Evolutionary conservation across 2,113 vertebrate genomes (phyloP).

Genomic region (Laticauda colubrina): DNA sequence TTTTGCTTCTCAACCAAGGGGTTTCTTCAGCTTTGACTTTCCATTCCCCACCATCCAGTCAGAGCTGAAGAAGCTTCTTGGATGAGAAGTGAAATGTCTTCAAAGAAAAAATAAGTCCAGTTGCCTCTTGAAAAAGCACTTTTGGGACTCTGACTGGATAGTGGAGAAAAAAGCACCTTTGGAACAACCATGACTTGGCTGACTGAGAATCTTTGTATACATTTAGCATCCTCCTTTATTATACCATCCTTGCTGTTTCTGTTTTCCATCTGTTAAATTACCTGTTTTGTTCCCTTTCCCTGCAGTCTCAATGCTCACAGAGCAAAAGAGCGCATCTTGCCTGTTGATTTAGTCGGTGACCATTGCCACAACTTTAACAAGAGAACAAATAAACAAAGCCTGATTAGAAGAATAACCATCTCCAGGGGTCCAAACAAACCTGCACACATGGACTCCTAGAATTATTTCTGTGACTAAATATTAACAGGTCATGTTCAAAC

Average conservation of each 20-base stretch:
- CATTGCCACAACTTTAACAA: background rate
- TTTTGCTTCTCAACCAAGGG: too few species aligned
- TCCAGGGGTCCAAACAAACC: background rate
- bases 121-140: too few species aligned
- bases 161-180: too few species aligned
- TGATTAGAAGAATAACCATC: constrained; percentile 13
- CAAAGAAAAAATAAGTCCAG: too few species aligned
- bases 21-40: too few species aligned
- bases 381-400: constrained; percentile 11
- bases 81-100: too few species aligned
- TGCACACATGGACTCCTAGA: constrained; percentile 5
- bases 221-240: background rate
- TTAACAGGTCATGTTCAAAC: constrained; percentile 11
- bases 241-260: background rate
- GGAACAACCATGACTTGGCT: too few species aligned
- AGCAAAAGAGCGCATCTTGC: constrained; percentile 1
- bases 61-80: too few species aligned
- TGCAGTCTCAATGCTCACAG: background rate
- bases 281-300: background rate
- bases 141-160: too few species aligned
- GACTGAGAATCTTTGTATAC: too few species aligned
- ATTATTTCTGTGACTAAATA: constrained; percentile 28
- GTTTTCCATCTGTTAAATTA: background rate
- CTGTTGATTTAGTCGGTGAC: constrained; percentile 14
- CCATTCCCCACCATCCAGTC: too few species aligned